These are phyloP conservation scores for Mastomys natalensis DNA, from an alignment of 2,113 vertebrate species.

Conservation along the genomic window DNA sequence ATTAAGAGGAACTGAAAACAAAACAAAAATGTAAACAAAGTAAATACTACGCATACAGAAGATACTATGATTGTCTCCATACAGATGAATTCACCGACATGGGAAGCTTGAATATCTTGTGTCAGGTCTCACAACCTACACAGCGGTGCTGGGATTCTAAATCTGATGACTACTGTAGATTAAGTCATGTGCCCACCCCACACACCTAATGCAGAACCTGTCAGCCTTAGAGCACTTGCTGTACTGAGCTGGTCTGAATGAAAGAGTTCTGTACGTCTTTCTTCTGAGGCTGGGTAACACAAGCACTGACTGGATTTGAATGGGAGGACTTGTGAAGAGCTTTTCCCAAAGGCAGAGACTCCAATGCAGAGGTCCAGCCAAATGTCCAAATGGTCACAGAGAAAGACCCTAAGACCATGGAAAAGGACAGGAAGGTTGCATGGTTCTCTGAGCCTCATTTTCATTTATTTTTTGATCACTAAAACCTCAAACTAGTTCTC, in stretches of 20 bases:
- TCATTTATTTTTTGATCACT: conserved; percentile 24
- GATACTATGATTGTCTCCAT: background rate
- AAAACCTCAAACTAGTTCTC: conserved; percentile 47
- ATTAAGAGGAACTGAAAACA: background rate
- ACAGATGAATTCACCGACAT: background rate
- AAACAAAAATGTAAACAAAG: background rate
- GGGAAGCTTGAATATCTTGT: background rate
- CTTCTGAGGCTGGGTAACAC: background rate
- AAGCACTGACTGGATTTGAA: background rate
- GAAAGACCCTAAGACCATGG: background rate
- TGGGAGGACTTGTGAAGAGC: background rate
- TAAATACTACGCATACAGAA: background rate
- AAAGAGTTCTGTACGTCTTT: background rate
- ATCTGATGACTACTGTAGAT: background rate
- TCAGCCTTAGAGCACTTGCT: background rate
- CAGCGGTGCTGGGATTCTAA: background rate
- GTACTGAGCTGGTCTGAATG: background rate
- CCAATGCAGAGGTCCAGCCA: background rate
- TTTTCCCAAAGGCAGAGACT: background rate
- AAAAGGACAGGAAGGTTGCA: background rate
- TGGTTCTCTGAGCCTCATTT: background rate
- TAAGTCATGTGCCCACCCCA: background rate
- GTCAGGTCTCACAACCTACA: background rate
- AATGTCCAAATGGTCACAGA: conserved; percentile 11
- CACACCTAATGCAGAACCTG: background rate